Evolutionary conservation across 2,888 invertebrate genomes (phyloP), one percentile per base, ranked within the genome.

Genomic region (Baronia brevicornis): DNA sequence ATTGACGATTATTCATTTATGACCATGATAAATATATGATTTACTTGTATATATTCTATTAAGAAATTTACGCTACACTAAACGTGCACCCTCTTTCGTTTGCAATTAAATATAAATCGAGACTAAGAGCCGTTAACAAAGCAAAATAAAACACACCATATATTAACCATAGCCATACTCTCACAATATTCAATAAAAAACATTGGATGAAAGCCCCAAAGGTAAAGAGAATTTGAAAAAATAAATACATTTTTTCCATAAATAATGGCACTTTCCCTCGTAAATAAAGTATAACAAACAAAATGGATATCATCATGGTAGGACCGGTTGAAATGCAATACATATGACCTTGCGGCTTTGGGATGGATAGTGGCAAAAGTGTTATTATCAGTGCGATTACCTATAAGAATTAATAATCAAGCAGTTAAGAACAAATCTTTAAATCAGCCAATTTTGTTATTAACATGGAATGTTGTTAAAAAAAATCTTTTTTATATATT

Each of bases 191-290:
- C 41, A 80, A 51, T 40, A 82, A 49, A 51, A 82, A 79, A 60
- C 80, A 80, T 53, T 82, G 82, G 39, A 82, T 48, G 42, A 82
- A 77, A 19, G 82, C 82, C 36, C 82, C 82, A 58, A 82, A 82
- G 0, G 78, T 75, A 45, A 82, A 80, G 38, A 79, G 50, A 47
- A 82, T 80, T 80, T 82, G 82, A 57, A 82, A 80, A 55, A 78
- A 78, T 38, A 82, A 55, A 46, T 82, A 79, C 77, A 82, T 79
- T 62, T 82, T 82, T 52, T 82, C 82, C 80, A 82, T 77, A 44
- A 82, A 82, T 38, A 79, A 41, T 3, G 82, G 80, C 12, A 80
- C 77, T 64, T 61, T 72, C 56, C 59, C 70, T 51, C 78, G 63
- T 43, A 80, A 27, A 41, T 82, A 82, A 36, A 82, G 59, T 45